Base-by-base conservation (phyloP, 2,113 vertebrate genomes). In the Sciurus niger region DNA sequence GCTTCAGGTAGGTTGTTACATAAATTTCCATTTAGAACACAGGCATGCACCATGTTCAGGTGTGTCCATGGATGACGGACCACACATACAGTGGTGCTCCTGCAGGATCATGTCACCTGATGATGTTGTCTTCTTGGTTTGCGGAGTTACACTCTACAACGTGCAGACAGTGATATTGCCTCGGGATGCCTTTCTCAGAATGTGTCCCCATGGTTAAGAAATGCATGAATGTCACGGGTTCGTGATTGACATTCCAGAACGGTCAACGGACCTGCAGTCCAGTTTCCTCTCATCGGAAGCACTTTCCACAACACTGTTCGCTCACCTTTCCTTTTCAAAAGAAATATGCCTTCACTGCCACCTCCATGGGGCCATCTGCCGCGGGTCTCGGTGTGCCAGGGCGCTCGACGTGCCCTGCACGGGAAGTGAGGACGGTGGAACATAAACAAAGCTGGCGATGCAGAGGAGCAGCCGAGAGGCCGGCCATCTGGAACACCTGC, bases 401-500 rank as follows among this genome's bases (percentile, higher is more conserved):
- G 28, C 37, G 13, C 55, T 48, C 6, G 0, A 0, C 1, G 3
- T 37, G 65, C 4, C 2, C 10, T 60, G 14, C 2, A 18, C 0
- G 43, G 85, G 77, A 60, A 22, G 83, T 16, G 10, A 63, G 24
- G 78, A 60, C 28, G 7, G 53, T 2, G 20, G 46, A 40, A 67
- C 22, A 22, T 20, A 73, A 89, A 94, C 90, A 93, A 67, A 68
- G 67, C 93, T 77, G 85, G 80, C 77, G 2, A 3, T 1, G 11
- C 58, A 63, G 80, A 76, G 11, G 9, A 60, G 60, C 58, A 34
- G 58, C 48, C 34, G 51, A 43, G 0, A 53, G 88, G 84, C 88
- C 2, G 11, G 76, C 96, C 95, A 94, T 78, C 88, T 76, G 94
- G 90, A 96, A 58, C 80, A 95, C 95, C 94, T 94, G 94, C 84